Evolutionary conservation across 2,797 vertebrate species (phyloP), one percentile per base, ranked within the genome.

Genomic region (Epinephelus awoara): DNA sequence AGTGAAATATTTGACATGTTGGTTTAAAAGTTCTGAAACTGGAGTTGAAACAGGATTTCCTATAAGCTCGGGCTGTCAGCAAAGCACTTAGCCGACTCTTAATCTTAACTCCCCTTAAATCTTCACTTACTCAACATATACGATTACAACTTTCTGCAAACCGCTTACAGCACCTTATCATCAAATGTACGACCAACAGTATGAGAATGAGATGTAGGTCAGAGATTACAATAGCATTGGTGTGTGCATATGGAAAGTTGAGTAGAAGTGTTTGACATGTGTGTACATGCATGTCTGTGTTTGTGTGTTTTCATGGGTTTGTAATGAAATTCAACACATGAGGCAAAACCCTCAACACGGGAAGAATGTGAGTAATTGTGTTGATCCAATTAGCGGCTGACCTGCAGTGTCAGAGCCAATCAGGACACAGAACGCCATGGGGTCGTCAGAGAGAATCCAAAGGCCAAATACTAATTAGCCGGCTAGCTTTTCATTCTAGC

Each of bases 371-470:
- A 88, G 74, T 87, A 93, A 94, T 80, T 91, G 83, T 85, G 85
- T 70, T 94, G 88, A 94, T 94, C 91, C 91, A 92, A 94, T 93
- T 93, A 91, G 72, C 61, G 77, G 69, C 75, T 86, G 88, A 76
- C 86, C 84, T 90, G 82, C 83, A 58, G 66, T 89, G 92, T 89
- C 87, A 88, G 82, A 88, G 88, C 81, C 83, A 89, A 85, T 94
- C 90, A 91, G 84, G 82, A 85, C 58, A 63, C 73, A 88, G 83
- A 87, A 75, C 78, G 46, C 81, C 88, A 91, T 82, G 88, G 88
- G 89, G 88, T 86, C 49, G 79, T 89, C 90, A 86, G 86, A 75
- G 84, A 77, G 82, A 84, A 88, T 85, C 76, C 77, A 83, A 89
- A 89, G 85, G 80, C 87, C 89, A 89, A 85, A 75, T 65, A 89